These are phyloP conservation scores for Brenthis daphne DNA, from an alignment of 2,888 invertebrate species.

Conservation along the genomic window DNA sequence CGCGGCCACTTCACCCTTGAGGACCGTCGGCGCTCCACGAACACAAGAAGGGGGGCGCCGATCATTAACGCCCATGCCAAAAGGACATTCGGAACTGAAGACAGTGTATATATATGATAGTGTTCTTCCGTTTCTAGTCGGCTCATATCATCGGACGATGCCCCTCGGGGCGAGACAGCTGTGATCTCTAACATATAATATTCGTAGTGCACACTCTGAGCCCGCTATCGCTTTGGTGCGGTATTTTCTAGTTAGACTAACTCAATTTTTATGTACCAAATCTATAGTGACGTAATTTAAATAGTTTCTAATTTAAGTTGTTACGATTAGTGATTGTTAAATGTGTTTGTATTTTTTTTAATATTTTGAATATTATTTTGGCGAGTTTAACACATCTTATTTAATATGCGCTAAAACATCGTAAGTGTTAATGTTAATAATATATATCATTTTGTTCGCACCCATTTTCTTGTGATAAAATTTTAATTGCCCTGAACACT, in stretches of 20 bases:
- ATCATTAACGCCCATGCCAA: constrained; percentile 76
- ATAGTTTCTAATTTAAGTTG: constrained; percentile 72
- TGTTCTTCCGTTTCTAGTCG: constrained; percentile 70
- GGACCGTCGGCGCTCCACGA: constrained; percentile 90
- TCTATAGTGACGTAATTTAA: constrained; percentile 75
- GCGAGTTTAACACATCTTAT: constrained; percentile 43
- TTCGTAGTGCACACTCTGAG: constrained; percentile 68
- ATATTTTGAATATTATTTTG: constrained; percentile 52
- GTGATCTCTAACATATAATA: constrained; percentile 80
- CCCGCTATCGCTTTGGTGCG: constrained; percentile 56
- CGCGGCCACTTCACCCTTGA: constrained; percentile 86
- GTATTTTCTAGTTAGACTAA: constrained; percentile 77
- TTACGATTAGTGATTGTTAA: constrained; percentile 76
- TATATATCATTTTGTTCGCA: constrained; percentile 47
- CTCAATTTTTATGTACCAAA: constrained; percentile 81
- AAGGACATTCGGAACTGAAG: constrained; percentile 72
- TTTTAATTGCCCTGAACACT: constrained; percentile 58
- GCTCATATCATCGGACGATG: constrained; percentile 76
- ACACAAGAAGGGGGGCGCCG: constrained; percentile 83
- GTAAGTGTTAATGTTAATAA: constrained; percentile 55
- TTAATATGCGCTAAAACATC: constrained; percentile 45
- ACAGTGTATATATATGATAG: constrained; percentile 73
- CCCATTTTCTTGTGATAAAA: constrained; percentile 56
- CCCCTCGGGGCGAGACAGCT: constrained; percentile 71
- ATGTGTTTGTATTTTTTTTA: constrained; percentile 72